A percentile compares a stretch with the other conserved stretches of the same genome.
phyloP scores from a whole-genome alignment of 2,888 invertebrate species.

The Coenonympha glycerion region DNA sequence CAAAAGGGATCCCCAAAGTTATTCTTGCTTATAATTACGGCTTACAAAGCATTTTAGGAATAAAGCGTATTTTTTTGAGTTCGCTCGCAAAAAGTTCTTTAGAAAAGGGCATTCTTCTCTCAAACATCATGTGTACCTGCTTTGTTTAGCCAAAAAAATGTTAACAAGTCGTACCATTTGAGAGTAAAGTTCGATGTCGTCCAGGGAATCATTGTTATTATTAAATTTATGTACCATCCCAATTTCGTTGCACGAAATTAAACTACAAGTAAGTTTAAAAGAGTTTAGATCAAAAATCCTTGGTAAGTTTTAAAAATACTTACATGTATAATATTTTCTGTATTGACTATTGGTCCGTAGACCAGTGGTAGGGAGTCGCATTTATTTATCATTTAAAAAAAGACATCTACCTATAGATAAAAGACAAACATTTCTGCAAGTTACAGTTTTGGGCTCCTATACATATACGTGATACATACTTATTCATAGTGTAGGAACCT shows the following conservation, averaged over 20 bases:
- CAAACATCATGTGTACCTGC: slow-evolving; percentile 42
- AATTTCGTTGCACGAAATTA: too few species aligned
- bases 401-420: too few species aligned
- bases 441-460: too few species aligned
- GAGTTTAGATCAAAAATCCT: too few species aligned
- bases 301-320: too few species aligned
- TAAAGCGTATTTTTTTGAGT: slow-evolving; percentile 54
- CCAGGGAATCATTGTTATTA: not conserved
- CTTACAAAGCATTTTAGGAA: slow-evolving; percentile 61
- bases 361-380: too few species aligned
- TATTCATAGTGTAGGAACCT: not conserved
- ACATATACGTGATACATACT: too few species aligned
- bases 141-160: slow-evolving; percentile 57
- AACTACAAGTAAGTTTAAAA: too few species aligned
- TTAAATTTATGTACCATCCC: not conserved
- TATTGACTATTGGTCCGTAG: too few species aligned
- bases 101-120: slow-evolving; percentile 50
- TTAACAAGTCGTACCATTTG: slow-evolving; percentile 57
- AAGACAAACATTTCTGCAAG: too few species aligned
- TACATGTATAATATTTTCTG: too few species aligned
- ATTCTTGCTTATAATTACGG: slow-evolving; percentile 71
- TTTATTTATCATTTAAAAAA: too few species aligned
- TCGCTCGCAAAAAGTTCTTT: slow-evolving; percentile 54
- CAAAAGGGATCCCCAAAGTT: slow-evolving; percentile 71
- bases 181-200: slow-evolving; percentile 32